phyloP scores from a whole-genome alignment of 2,888 invertebrate species.

The Myopa testacea region DNA sequence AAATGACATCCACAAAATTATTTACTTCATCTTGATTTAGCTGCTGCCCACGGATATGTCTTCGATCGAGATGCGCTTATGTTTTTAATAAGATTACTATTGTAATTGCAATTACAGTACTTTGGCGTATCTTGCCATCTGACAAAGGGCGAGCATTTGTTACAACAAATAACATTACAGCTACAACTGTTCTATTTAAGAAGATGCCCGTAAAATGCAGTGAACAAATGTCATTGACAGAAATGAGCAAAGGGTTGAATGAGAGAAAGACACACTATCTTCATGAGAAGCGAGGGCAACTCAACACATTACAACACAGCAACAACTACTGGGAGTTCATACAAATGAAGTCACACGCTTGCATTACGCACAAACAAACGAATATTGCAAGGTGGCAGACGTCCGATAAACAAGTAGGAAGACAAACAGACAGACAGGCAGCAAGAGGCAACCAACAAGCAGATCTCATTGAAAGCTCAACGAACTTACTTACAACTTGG shows the following conservation, averaged over 20 bases:
- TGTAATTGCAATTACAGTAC: no score
- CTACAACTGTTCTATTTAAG: background rate
- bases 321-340: conserved; percentile 38
- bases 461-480: conserved; percentile 40
- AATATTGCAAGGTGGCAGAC: conserved; percentile 19
- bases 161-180: no score
- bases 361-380: conserved; percentile 8
- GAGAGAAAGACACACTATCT: conserved; percentile 1
- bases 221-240: background rate
- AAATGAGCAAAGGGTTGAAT: background rate
- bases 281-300: background rate
- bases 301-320: background rate
- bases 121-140: no score
- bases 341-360: conserved; percentile 16
- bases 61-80: no score
- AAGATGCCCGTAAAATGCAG: conserved; percentile 3
- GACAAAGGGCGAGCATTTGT: no score
- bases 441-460: background rate
- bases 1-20: no score
- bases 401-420: background rate
- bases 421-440: background rate
- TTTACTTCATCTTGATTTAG: no score
- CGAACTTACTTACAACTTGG: conserved; percentile 38
- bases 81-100: no score
- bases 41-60: no score